Conservation (phyloP, 2,888 invertebrate genomes). For the Rambutsinella grinnellia region DNA sequence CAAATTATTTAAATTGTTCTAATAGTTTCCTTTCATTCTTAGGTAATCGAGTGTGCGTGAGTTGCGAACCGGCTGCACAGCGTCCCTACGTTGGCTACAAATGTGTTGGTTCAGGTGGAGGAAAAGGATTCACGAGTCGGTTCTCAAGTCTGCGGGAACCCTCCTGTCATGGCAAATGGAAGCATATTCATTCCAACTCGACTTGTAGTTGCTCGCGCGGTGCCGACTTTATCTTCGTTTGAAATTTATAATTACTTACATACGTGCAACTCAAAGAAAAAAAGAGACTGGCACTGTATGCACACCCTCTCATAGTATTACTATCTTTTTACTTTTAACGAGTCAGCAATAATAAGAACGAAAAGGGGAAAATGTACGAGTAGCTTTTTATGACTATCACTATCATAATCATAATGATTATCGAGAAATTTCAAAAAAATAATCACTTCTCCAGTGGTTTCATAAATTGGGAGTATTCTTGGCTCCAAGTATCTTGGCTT, state of each 20-base stretch:
- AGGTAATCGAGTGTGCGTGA: slow-evolving; percentile 62
- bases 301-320: too few relatives aligned
- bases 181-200: slow-evolving; percentile 54
- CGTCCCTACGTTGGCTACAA: slow-evolving; percentile 56
- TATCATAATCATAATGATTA: too few relatives aligned
- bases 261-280: neutral
- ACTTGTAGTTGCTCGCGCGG: slow-evolving; percentile 57
- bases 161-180: slow-evolving; percentile 65
- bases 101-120: slow-evolving; percentile 60
- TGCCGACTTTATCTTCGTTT: slow-evolving; percentile 63
- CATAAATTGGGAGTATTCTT: too few relatives aligned
- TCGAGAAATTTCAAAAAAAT: too few relatives aligned
- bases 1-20: too few relatives aligned
- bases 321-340: too few relatives aligned
- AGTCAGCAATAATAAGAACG: too few relatives aligned
- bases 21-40: slow-evolving; percentile 2
- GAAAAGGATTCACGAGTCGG: slow-evolving; percentile 54
- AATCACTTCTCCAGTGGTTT: too few relatives aligned
- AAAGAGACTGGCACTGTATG: too few relatives aligned
- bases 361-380: too few relatives aligned
- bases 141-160: slow-evolving; percentile 65
- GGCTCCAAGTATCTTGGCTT: too few relatives aligned
- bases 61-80: slow-evolving; percentile 64
- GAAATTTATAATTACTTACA: slow-evolving; percentile 14
- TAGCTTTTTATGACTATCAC: too few relatives aligned